phyloP scores from a whole-genome alignment of 2,888 invertebrate species.

The Monopis laevigella region DNA sequence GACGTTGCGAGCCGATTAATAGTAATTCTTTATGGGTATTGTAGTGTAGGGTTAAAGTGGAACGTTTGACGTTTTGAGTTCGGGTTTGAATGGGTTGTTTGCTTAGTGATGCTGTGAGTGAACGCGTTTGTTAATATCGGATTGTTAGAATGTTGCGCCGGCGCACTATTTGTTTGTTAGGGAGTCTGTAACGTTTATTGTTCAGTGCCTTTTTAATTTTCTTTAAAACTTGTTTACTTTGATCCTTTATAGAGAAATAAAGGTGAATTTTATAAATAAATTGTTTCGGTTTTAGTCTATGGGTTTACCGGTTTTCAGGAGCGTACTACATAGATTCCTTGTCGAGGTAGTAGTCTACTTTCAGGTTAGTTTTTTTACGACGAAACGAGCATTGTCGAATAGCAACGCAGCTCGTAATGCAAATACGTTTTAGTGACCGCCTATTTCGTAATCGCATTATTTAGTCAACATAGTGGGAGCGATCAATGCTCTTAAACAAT shows the following conservation, averaged over 20 bases:
- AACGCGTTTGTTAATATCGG: conserved; percentile 3
- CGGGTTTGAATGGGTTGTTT: conserved; percentile 36
- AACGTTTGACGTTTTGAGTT: conserved; percentile 39
- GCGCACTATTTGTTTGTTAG: conserved; percentile 23
- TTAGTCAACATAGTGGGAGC: too few relatives aligned
- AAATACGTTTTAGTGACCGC: too few relatives aligned
- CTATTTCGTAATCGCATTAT: too few relatives aligned
- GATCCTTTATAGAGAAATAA: not conserved
- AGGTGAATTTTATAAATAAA: too few relatives aligned
- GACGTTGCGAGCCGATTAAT: conserved; percentile 54
- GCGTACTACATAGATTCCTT: too few relatives aligned
- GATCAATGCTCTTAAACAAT: too few relatives aligned
- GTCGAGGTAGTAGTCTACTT: too few relatives aligned
- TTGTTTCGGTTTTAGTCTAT: too few relatives aligned
- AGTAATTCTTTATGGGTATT: conserved; percentile 63
- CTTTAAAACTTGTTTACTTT: not conserved
- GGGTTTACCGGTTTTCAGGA: too few relatives aligned
- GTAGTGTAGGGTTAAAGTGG: conserved; percentile 64
- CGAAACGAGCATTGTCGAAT: too few relatives aligned
- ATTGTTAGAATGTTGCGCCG: conserved; percentile 27
- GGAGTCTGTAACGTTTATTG: not conserved
- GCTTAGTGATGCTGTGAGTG: conserved; percentile 11
- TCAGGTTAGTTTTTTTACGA: too few relatives aligned
- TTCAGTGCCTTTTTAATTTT: not conserved
- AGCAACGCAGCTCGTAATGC: too few relatives aligned